These are phyloP conservation scores for Porites lutea DNA, from an alignment of 64 coral and sea anemone genomes.

Conservation along the genomic window DNA sequence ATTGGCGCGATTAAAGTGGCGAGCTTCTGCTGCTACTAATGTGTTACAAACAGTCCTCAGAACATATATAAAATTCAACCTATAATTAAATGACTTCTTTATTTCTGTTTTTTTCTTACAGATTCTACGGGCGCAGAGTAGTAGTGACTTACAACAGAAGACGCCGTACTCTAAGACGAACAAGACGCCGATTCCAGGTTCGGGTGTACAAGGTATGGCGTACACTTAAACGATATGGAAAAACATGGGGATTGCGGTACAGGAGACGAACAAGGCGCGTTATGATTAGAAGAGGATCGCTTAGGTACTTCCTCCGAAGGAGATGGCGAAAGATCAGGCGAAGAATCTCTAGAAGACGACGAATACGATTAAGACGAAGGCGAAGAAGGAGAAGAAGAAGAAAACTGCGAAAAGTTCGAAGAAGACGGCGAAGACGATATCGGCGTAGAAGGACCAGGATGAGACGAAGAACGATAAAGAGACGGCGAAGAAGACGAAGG, in stretches of 20 bases:
- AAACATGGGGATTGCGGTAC: not conserved
- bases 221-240: not conserved
- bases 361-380: not conserved
- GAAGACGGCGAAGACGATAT: not conserved
- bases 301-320: not conserved
- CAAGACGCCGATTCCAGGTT: not conserved
- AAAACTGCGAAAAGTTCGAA: not conserved
- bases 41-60: no score
- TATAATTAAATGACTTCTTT: not conserved
- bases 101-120: not conserved
- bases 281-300: not conserved
- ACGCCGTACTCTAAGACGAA: not conserved
- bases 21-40: no score
- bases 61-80: no score
- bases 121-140: not conserved
- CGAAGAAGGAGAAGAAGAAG: slow-evolving; percentile 8
- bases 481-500: slow-evolving; percentile 18
- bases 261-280: not conserved
- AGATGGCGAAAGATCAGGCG: not conserved
- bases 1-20: no score
- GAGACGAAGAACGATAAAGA: not conserved
- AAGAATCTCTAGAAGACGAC: not conserved
- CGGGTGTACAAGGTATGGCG: not conserved
- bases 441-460: slow-evolving; percentile 2
- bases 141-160: slow-evolving; percentile 7